Conservation (phyloP, 1,140 invertebrate species). For the Hetaerina americana region DNA sequence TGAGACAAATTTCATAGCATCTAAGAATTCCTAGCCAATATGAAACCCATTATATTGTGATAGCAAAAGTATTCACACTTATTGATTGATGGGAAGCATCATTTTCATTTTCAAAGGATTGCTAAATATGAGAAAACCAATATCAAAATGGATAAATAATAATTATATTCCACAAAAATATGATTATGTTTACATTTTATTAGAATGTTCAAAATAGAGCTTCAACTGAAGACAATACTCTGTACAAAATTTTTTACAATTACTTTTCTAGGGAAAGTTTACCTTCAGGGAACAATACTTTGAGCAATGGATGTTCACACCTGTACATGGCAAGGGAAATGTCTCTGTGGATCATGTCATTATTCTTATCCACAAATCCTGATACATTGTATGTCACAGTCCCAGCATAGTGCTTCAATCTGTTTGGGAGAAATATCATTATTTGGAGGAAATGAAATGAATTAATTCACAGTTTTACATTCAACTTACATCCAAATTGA, state of each 20-base stretch:
- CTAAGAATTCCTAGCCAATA: background rate
- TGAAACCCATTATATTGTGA: background rate
- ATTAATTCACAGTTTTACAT: constrained; percentile 2
- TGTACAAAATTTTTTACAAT: no score
- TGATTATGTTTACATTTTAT: background rate
- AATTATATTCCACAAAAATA: background rate
- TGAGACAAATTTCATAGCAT: no score
- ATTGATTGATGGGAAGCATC: background rate
- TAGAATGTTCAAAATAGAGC: background rate
- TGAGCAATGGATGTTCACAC: constrained; percentile 49
- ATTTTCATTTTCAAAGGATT: background rate
- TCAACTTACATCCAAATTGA: background rate
- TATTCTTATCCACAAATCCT: constrained; percentile 47
- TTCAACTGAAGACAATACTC: no score
- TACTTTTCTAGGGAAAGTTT: no score
- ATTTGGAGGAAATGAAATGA: constrained; percentile 9
- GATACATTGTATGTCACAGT: constrained; percentile 44
- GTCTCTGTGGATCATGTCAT: constrained; percentile 40
- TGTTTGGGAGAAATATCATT: no score
- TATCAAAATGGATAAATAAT: no score
- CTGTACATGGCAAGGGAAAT: constrained; percentile 48
- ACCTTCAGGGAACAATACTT: constrained; percentile 62
- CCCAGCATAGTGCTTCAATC: constrained; percentile 51
- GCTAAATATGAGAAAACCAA: no score
- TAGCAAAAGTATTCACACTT: background rate